Evolutionary conservation across 92 coral and sea anemone genomes (phyloP), one percentile per base, ranked within the genome.

Genomic region (Blastomussa wellsi): DNA sequence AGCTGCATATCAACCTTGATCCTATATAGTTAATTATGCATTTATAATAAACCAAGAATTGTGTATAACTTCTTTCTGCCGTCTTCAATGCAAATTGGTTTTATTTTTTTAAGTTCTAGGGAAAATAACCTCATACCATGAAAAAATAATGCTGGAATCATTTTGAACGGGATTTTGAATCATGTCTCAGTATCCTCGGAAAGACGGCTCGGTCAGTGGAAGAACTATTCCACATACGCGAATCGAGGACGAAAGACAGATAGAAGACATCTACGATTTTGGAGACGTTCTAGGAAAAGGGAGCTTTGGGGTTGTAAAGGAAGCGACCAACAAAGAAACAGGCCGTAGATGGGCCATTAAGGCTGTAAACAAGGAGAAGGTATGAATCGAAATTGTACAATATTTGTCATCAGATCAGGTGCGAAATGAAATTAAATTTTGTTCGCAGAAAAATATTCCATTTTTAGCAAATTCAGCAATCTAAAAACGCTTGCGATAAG

Each of bases 301-400:
- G n/a, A 97, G 98, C 90, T 97, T 97, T 86, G 99, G 99, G 10
- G 98, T 95, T 62, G 99, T 97, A 28, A 92, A 78, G 73, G 99
- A 94, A 88, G 98, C 99, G 42, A 91, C 68, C 6, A 92, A 95
- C 78, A 92, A 82, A 89, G 89, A 76, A 85, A 89, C 92, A 72
- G 99, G 94, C 11, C 72, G 90, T 36, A 86, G 89, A 81, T 95
- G 94, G 97, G 99, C 99, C 60, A 88, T 97, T 39, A 97, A 97
- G 78, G 98, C 99, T 31, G 96, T 97, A 19, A 97, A 97, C 82
- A 97, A 97, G 84, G 99, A 97, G 87, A 97, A 97, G 92, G 99
- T 97, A 89, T 83, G 73, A 51, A 67, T 67, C 70, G 70, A n/a
- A n/a, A n/a, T n/a, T n/a, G n/a, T n/a, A 48, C 49, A 49, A 37